A percentile compares a stretch with the other conserved stretches of the same genome.
Evolutionary conservation across 2,797 vertebrate species (phyloP).

Genomic region (Lepus townsendii): DNA sequence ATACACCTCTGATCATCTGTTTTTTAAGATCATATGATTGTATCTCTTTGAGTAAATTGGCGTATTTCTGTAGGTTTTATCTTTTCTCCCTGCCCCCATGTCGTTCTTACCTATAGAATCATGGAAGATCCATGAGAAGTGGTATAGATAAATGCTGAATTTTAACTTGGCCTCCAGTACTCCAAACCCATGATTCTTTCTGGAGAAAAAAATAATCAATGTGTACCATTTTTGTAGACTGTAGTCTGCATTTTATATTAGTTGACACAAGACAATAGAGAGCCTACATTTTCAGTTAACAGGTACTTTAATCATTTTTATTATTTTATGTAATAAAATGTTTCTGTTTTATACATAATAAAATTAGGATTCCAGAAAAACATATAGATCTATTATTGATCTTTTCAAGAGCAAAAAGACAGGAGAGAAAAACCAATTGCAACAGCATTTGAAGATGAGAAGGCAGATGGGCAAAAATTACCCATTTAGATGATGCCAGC

Average conservation of each 20-base stretch:
- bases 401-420: neutral
- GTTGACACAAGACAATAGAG: neutral
- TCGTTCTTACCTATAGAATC: neutral
- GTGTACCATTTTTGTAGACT: neutral
- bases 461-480: slow-evolving; percentile 39
- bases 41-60: neutral
- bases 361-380: neutral
- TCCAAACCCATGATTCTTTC: neutral
- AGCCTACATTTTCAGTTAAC: neutral
- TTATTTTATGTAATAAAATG: neutral
- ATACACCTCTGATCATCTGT: neutral
- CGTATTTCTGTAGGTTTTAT: neutral
- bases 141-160: neutral
- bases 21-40: neutral
- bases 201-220: neutral
- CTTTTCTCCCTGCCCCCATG: slow-evolving; percentile 3
- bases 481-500: slow-evolving; percentile 31
- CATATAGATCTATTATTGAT: neutral
- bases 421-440: neutral
- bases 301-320: neutral
- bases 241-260: slow-evolving; percentile 27
- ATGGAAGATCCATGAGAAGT: neutral
- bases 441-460: neutral
- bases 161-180: neutral
- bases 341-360: neutral